Evolutionary conservation across 2,797 vertebrate species (phyloP), one percentile per base, ranked within the genome.

Genomic region (Chelmon rostratus): DNA sequence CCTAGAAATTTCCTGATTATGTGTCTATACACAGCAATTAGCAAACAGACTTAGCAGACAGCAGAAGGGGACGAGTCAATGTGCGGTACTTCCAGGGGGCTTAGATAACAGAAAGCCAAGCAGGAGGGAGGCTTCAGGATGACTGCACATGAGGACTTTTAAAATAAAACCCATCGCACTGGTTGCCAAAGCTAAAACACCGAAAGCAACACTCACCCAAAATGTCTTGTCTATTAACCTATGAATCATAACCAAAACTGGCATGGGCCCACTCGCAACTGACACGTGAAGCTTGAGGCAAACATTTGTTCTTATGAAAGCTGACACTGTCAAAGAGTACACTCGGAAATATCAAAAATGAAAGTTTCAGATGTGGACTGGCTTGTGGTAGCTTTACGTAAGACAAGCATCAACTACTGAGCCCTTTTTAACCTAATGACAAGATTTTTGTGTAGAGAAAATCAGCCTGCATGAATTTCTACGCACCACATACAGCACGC

Each of bases 151-250:
- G 81, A 88, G 78, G 81, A 89, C 72, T 88, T 81, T 90, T 91
- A 79, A 88, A 88, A 92, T 78, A 84, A 84, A 90, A 81, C 35
- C 81, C 76, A 77, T 54, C 46, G 35, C 81, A 68, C 82, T 81
- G 79, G 86, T 90, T 89, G 83, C 87, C 90, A 89, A 84, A 86
- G 81, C 83, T 81, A 88, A 90, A 92, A 90, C 85, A 92, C 88
- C 79, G 47, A 88, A 85, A 93, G 86, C 91, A 88, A 89, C 90
- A 87, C 81, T 88, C 82, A 52, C 84, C 87, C 84, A 88, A 89
- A 93, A 93, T 88, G 83, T 90, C 90, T 91, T 87, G 85, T 91
- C 89, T 91, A 93, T 93, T 93, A 92, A 94, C 90, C 90, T 88
- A 93, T 92, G 92, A 94, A 93, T 94, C 93, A 94, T 90, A 89